phyloP scores from a whole-genome alignment of 1,140 invertebrate species.

The Zaprionus taronus region DNA sequence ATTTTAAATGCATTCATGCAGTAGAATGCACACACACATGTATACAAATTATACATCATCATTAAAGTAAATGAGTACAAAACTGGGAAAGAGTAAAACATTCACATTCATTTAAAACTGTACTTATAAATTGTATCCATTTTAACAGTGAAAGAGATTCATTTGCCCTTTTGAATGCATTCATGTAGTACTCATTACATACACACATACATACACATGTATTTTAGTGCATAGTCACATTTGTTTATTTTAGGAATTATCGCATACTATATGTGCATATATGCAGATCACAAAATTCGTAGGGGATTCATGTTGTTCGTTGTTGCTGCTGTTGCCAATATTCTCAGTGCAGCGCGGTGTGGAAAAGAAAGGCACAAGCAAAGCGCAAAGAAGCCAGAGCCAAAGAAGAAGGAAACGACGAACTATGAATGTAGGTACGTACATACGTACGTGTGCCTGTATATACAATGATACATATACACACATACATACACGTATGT shows the following conservation, averaged over 20 bases:
- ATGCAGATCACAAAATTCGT: constrained; percentile 11
- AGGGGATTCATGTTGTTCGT: constrained; percentile 30
- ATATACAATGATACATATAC: constrained; percentile 5
- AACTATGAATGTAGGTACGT: constrained; percentile 33
- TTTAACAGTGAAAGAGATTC: too few species aligned
- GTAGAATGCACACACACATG: too few species aligned
- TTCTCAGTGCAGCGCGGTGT: constrained; percentile 53
- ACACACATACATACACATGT: too few species aligned
- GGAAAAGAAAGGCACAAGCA: constrained; percentile 54
- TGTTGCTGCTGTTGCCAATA: constrained; percentile 49
- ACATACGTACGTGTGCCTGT: constrained; percentile 6
- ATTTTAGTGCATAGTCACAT: too few species aligned
- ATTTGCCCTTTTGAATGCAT: too few species aligned
- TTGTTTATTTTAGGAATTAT: constrained; percentile 31
- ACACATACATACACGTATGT: neutral
- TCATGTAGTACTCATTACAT: too few species aligned
- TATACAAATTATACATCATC: too few species aligned
- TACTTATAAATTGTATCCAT: too few species aligned
- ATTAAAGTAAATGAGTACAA: too few species aligned
- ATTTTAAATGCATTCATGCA: too few species aligned
- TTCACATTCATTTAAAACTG: too few species aligned
- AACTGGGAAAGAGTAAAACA: too few species aligned
- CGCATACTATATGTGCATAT: constrained; percentile 28
- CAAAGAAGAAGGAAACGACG: constrained; percentile 51
- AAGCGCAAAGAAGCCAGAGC: constrained; percentile 56